Base-by-base conservation (phyloP, 2,113 vertebrate genomes). In the Nesoenas mayeri region DNA sequence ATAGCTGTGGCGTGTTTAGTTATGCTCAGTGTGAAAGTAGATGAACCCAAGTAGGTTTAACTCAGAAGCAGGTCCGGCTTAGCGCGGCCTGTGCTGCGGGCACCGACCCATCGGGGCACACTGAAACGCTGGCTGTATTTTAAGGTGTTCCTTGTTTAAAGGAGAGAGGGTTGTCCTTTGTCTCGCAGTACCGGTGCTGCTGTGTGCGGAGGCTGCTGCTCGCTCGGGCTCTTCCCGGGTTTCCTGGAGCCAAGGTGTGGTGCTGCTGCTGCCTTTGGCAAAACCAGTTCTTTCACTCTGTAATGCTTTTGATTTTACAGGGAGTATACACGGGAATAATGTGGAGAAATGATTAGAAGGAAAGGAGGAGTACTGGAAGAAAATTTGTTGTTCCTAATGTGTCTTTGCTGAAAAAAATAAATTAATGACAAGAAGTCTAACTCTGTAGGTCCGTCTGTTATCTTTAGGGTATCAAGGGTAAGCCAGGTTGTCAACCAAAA, bases 201-300 rank as follows among this genome's bases (percentile, higher is more conserved):
- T 8, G 24, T 51, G 42, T 73, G 79, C 58, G 81, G 79, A 70
- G 72, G 57, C 48, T 53, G 48, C 21, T 69, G 79, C 79, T 94
- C 74, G 7, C 80, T 83, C 12, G 21, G 78, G 86, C 81, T 50
- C 34, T 74, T 70, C 64, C 67, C 61, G 44, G 93, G 83, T 81
- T 93, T 97, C 77, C 86, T 67, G 89, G 78, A 94, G 93, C 71
- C 72, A 78, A 97, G 93, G 80, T 95, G 95, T 87, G 94, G 74
- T 92, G 73, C 56, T 94, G 34, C 84, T 87, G 69, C 88, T 96
- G 97, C 95, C 85, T 80, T 96, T 90, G 91, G 93, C 93, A 71
- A 88, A 97, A 83, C 95, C 91, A 54, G 87, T 83, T 89, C 8
- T 88, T 77, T 96, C 88, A 94, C 87, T 94, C 65, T 85, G 31